Conservation (phyloP, 2,113 vertebrate species). For the Polyodon spathula region DNA sequence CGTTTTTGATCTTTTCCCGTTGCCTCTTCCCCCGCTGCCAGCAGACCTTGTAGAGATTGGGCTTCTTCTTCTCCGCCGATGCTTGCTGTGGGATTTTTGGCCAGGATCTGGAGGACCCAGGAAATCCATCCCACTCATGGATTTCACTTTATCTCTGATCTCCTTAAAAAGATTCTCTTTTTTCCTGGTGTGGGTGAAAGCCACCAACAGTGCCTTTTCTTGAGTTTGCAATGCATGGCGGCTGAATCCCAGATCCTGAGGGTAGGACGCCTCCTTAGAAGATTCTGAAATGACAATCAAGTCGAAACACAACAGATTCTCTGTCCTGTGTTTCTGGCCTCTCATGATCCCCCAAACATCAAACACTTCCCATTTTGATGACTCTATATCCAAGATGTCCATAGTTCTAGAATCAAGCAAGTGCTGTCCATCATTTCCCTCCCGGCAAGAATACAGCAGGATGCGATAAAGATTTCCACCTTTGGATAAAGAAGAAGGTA, state of each 20-base stretch:
- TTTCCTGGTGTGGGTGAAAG: slow-evolving; percentile 56
- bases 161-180: slow-evolving; percentile 70
- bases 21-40: slow-evolving; percentile 30
- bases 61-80: slow-evolving; percentile 40
- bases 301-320: slow-evolving; percentile 52
- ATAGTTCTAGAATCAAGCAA: slow-evolving; percentile 57
- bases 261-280: slow-evolving; percentile 33
- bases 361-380: slow-evolving; percentile 68
- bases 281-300: slow-evolving; percentile 47
- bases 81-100: slow-evolving; percentile 24
- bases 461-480: slow-evolving; percentile 52
- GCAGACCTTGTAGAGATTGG: slow-evolving; percentile 28
- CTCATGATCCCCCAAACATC: slow-evolving; percentile 57
- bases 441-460: slow-evolving; percentile 55
- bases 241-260: slow-evolving; percentile 51
- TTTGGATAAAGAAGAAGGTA: slow-evolving; percentile 27
- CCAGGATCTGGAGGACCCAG: slow-evolving; percentile 27
- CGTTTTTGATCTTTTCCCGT: slow-evolving; percentile 34
- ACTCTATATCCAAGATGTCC: slow-evolving; percentile 31
- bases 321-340: slow-evolving; percentile 22
- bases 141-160: slow-evolving; percentile 64
- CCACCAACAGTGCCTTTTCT: slow-evolving; percentile 66
- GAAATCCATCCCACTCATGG: slow-evolving; percentile 37
- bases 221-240: slow-evolving; percentile 33
- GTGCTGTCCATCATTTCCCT: slow-evolving; percentile 21